phyloP scores from a whole-genome alignment of 2,113 vertebrate species.

The Telmatochromis bifrenatus region DNA sequence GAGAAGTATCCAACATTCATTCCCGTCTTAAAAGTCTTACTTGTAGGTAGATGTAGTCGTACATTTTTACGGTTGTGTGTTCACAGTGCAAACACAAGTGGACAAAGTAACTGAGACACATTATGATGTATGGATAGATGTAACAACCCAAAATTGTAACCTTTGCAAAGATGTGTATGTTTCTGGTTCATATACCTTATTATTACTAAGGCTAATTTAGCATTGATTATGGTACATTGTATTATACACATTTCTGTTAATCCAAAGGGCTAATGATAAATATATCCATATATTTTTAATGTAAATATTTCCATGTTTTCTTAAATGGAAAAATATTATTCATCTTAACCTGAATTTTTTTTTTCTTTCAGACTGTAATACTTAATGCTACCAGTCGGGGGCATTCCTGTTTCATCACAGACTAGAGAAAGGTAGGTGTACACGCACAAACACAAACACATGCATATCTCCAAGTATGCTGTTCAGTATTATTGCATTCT shows the following conservation, averaged over 20 bases:
- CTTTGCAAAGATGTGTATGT: not conserved
- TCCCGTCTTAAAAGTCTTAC: not conserved
- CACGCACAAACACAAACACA: not conserved
- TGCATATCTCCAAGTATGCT: not conserved
- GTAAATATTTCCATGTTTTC: not conserved
- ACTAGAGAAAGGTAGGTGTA: not conserved
- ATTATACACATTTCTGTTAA: not conserved
- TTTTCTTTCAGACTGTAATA: not conserved
- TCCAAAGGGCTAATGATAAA: not conserved
- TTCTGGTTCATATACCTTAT: not conserved
- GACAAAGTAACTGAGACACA: not conserved
- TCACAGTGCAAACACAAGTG: not conserved
- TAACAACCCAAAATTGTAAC: not conserved
- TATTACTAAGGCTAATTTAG: not conserved
- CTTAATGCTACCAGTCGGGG: not conserved
- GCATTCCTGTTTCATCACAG: not conserved
- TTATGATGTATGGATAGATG: not conserved
- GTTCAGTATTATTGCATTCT: not conserved
- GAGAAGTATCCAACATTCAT: not conserved
- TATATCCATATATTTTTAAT: not conserved
- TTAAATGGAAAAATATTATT: not conserved
- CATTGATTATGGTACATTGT: not conserved
- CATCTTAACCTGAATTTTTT: not conserved
- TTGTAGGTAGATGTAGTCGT: not conserved
- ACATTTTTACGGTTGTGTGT: not conserved